A percentile compares a stretch with the other conserved stretches of the same genome.
phyloP scores from a whole-genome alignment of 2,113 vertebrate genomes.

The Phyllopteryx taeniolatus region DNA sequence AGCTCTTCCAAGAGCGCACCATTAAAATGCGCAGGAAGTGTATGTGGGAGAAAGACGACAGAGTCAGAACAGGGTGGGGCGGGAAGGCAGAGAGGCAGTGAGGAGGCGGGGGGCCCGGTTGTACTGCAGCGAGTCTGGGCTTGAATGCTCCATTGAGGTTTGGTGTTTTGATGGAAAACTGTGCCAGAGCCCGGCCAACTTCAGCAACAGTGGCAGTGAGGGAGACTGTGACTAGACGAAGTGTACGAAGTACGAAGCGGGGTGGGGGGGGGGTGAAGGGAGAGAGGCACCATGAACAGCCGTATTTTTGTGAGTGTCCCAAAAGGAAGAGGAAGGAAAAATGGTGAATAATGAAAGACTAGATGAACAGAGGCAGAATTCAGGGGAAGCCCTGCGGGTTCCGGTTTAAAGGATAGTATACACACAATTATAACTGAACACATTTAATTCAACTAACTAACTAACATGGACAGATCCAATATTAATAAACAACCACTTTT shows the following conservation, averaged over 20 bases:
- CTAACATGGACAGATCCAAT: background rate
- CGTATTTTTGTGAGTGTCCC: slow-evolving; percentile 44
- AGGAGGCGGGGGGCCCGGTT: slow-evolving; percentile 44
- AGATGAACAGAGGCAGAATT: slow-evolving; percentile 25
- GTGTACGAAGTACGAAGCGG: slow-evolving; percentile 22
- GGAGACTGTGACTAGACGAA: slow-evolving; percentile 41
- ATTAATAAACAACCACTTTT: background rate
- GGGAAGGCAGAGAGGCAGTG: slow-evolving; percentile 33
- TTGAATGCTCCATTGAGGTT: slow-evolving; percentile 76
- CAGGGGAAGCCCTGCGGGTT: slow-evolving; percentile 39
- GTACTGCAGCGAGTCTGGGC: slow-evolving; percentile 62
- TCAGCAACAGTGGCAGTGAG: slow-evolving; percentile 54
- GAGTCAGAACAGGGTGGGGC: slow-evolving; percentile 28
- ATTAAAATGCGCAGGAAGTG: slow-evolving; percentile 30
- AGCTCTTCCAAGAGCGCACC: slow-evolving; percentile 31
- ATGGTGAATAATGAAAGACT: slow-evolving; percentile 36
- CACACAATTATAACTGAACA: background rate
- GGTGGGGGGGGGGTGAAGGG: slow-evolving; percentile 8
- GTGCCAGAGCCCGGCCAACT: slow-evolving; percentile 64
- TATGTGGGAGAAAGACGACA: slow-evolving; percentile 38
- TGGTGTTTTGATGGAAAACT: slow-evolving; percentile 76
- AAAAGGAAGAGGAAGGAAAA: slow-evolving; percentile 38
- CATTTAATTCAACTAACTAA: background rate
- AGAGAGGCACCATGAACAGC: slow-evolving; percentile 29
- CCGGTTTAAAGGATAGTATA: slow-evolving; percentile 1